phyloP scores from a whole-genome alignment of 2,113 vertebrate species.

The Paedocypris sp. region DNA sequence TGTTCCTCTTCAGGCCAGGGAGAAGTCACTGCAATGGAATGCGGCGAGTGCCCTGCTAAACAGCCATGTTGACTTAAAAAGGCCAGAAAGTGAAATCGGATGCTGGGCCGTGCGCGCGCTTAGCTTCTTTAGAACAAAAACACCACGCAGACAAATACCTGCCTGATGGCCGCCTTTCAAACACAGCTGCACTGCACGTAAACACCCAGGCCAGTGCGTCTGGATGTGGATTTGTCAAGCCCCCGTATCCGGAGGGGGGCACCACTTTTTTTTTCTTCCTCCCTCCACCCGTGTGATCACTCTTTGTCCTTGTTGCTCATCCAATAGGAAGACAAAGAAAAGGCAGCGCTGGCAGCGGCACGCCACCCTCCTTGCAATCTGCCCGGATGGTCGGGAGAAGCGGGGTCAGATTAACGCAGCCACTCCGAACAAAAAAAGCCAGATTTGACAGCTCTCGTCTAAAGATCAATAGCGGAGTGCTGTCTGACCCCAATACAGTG shows the following conservation, averaged over 20 bases:
- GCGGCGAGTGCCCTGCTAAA: conserved; percentile 48
- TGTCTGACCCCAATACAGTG: conserved; percentile 31
- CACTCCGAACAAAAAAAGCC: neutral
- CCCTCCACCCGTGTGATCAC: neutral
- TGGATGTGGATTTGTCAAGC: neutral
- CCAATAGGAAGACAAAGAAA: conserved; percentile 5
- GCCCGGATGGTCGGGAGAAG: conserved; percentile 10
- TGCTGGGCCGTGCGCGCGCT: neutral
- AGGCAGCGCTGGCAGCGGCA: neutral
- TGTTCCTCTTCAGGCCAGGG: conserved; percentile 53
- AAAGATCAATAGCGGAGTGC: conserved; percentile 23
- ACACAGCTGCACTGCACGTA: neutral
- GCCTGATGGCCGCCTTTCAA: neutral
- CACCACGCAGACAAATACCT: neutral
- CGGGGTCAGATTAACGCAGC: conserved; percentile 31
- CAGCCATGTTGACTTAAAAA: conserved; percentile 62
- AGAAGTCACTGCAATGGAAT: conserved; percentile 63
- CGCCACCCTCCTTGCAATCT: neutral
- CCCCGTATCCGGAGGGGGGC: neutral
- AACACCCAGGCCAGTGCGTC: neutral
- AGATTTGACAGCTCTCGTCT: conserved; percentile 15
- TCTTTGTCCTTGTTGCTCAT: conserved; percentile 6
- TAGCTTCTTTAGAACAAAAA: neutral
- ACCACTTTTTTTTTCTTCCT: no score
- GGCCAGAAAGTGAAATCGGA: conserved; percentile 42